Conservation (phyloP, 2,113 vertebrate species). For the Sterrhoptilus dennistouni region DNA sequence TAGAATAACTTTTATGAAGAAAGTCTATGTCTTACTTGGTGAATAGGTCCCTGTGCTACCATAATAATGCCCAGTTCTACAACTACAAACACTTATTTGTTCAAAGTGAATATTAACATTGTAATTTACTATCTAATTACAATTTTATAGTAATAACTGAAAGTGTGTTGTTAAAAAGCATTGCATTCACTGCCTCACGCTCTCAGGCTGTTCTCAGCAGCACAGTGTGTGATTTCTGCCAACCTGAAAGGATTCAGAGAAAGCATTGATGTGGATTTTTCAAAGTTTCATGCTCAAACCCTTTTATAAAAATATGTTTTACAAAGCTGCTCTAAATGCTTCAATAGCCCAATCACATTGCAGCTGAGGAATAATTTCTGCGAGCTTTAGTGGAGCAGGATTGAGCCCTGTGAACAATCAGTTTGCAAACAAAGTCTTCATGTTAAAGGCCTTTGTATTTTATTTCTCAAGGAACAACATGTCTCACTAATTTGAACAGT, state of each 20-base stretch:
- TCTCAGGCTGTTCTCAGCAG: conserved; percentile 10
- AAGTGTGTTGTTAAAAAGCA: conserved; percentile 73
- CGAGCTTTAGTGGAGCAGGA: neutral
- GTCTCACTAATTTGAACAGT: neutral
- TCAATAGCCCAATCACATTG: neutral
- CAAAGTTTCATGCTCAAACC: neutral
- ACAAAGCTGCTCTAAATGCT: neutral
- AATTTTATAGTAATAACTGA: conserved; percentile 77
- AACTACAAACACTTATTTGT: conserved; percentile 76
- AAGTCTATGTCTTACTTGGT: conserved; percentile 59
- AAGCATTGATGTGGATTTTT: neutral
- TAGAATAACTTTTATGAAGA: conserved; percentile 60
- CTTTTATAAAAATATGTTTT: neutral
- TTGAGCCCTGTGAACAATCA: neutral
- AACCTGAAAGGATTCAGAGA: neutral
- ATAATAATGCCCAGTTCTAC: conserved; percentile 66
- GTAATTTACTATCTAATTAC: conserved; percentile 84
- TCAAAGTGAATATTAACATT: conserved; percentile 81
- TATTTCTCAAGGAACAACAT: neutral
- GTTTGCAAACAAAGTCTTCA: neutral
- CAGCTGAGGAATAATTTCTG: neutral
- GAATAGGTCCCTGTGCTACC: conserved; percentile 69
- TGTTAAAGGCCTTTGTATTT: neutral
- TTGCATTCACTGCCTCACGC: neutral
- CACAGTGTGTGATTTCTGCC: neutral